Base-by-base conservation (phyloP, 2,888 invertebrate genomes). In the Campoplex capitator region DNA sequence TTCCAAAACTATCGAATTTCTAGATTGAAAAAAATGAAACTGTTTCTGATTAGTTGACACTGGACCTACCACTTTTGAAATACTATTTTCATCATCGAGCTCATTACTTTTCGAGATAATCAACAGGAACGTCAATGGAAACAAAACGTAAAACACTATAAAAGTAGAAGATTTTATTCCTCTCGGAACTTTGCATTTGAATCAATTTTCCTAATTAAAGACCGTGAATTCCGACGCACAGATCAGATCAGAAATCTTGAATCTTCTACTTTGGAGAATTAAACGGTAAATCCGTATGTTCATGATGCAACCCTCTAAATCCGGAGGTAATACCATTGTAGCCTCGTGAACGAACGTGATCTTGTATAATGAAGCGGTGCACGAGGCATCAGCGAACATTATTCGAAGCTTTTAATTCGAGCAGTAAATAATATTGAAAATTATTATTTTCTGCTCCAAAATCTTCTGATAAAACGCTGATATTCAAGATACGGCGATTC, bases 291-390 rank as follows among this genome's bases (percentile, higher is more conserved):
- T 73, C 56, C 9, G n/a, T 38, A 56, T 56, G 38, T 11, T 13
- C 4, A 35, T 32, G 9, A 32, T 2, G 2, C 6, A 38, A 38
- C 23, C 56, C 4, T 16, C 11, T 35, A n/a, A 42, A 68, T 68
- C 68, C 3, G 2, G n/a, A 68, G 42, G 38, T 56, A 9, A 56
- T 74, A 38, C 4, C 38, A 16, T 23, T 13, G 18, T 71, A 8
- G 45, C 32, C 28, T 28, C 23, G 35, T 48, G 16, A 16, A 35
- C 51, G 38, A 65, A 38, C 38, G 16, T 71, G 65, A 81, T 81
- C 73, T 48, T 23, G 73, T 38, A 65, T 81, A 73, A 81, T 81
- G 48, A 18, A 81, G 62, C 35, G 18, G 35, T 56, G 18, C 23
- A 6, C 54, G 78, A 56, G 28, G 32, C 8, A 18, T 28, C 23